Evolutionary conservation across 1,140 invertebrate genomes (phyloP).

Genomic region (Stegodyphus dumicola): DNA sequence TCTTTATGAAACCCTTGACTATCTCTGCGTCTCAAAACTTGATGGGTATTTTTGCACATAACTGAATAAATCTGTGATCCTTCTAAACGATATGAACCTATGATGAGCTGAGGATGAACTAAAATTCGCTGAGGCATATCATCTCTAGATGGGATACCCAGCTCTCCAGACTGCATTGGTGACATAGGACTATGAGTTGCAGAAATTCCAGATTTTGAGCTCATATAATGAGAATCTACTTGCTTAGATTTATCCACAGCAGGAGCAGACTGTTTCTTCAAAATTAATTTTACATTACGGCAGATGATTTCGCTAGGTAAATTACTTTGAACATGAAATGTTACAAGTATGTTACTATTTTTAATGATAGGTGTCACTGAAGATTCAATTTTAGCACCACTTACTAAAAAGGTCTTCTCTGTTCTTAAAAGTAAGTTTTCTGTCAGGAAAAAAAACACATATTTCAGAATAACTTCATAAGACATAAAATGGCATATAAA

Average conservation of each 20-base stretch:
- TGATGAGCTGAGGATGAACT: conserved; percentile 40
- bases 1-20: conserved; percentile 51
- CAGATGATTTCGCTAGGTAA: conserved; percentile 74
- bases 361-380: conserved; percentile 69
- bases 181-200: conserved; percentile 50
- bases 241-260: conserved; percentile 14
- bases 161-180: conserved; percentile 43
- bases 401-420: conserved; percentile 50
- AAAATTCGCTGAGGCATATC: conserved; percentile 45
- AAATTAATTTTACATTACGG: conserved; percentile 38
- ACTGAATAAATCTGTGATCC: conserved; percentile 45
- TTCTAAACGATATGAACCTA: conserved; percentile 38
- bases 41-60: conserved; percentile 53
- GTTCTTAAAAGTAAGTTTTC: conserved; percentile 34
- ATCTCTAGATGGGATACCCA: conserved; percentile 53
- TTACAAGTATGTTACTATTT: conserved; percentile 73
- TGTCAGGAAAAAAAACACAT: conserved; percentile 2
- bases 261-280: conserved; percentile 47
- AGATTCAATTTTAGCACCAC: conserved; percentile 50
- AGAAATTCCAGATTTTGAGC: not conserved
- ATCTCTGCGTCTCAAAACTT: conserved; percentile 50
- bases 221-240: conserved; percentile 9
- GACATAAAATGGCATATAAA: too few relatives aligned
- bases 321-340: conserved; percentile 73
- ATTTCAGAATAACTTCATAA: too few relatives aligned